Evolutionary conservation across 1,140 invertebrate species (phyloP), one percentile per base, ranked within the genome.

Genomic region (Atopsyche davidsoni): DNA sequence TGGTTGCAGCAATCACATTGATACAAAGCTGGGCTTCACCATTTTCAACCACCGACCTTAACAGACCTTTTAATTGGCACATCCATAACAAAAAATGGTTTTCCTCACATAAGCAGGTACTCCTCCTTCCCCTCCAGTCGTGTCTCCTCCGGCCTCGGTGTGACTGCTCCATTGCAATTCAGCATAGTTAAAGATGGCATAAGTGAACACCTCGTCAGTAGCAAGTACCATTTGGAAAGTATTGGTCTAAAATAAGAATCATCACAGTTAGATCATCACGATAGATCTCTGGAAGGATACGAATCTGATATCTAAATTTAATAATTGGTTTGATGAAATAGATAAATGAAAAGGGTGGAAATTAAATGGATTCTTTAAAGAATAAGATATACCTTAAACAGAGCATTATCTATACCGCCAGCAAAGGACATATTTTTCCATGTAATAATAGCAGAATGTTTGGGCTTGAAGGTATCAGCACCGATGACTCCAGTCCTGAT

Each of bases 341-440:
- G n/a, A n/a, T n/a, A n/a, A n/a, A n/a, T n/a, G n/a, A n/a, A n/a
- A n/a, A n/a, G n/a, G 25, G n/a, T 7, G 25, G n/a, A 28, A 28
- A 28, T 28, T 7, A 7, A 28, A 7, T 28, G 6, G 6, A n/a
- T 28, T 28, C 25, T 28, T 28, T 28, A n/a, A n/a, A n/a, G 6
- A 76, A 75, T 46, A 11, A 51, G 32, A 32, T 74, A 73, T 71
- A 89, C 87, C 69, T 74, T 81, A 62, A 79, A 84, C 6, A 91
- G 71, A 10, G 88, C 82, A 65, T 87, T 84, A 52, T 84, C 80
- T 59, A 89, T 88, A 46, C 88, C 89, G 32, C 91, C 92, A 60
- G 87, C 81, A 67, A 96, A 95, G 1, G 90, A 89, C 65, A 96
- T 82, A 64, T 96, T 96, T 67, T 92, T 94, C 93, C 93, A 97